Conservation (phyloP, 2,888 invertebrate genomes). For the Arge pagana region DNA sequence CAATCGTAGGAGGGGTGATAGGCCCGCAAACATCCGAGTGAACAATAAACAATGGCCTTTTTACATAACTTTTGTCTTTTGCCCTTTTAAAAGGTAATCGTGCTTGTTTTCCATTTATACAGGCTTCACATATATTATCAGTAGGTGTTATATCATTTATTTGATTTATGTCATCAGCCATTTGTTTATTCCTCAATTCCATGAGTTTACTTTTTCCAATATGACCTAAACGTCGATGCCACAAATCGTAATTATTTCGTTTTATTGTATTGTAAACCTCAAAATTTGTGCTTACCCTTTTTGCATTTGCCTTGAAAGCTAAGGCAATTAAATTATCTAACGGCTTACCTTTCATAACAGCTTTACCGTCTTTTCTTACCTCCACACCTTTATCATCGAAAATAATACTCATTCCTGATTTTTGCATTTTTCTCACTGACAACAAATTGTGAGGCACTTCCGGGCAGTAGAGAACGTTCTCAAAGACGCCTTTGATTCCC, state of each 20-base stretch:
- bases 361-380: conserved; percentile 31
- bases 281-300: conserved; percentile 4
- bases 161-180: conserved; percentile 28
- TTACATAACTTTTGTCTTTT: conserved; percentile 29
- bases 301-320: too few species aligned
- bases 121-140: conserved; percentile 46
- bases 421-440: conserved; percentile 39
- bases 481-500: conserved; percentile 30
- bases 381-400: conserved; percentile 16
- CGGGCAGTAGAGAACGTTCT: conserved; percentile 40
- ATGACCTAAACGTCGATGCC: conserved; percentile 42
- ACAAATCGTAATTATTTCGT: conserved; percentile 34
- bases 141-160: conserved; percentile 23
- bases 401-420: conserved; percentile 33
- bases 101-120: conserved; percentile 47
- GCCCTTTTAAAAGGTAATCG: conserved; percentile 41
- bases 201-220: conserved; percentile 37
- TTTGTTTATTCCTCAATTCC: conserved; percentile 25
- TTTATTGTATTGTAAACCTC: conserved; percentile 2
- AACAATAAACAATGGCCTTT: conserved; percentile 43
- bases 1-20: conserved; percentile 14
- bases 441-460: conserved; percentile 44
- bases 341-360: conserved; percentile 37
- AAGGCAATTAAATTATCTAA: conserved; percentile 28
- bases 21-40: conserved; percentile 33